phyloP scores from a whole-genome alignment of 1,140 invertebrate species.

The Drosophila obscura region DNA sequence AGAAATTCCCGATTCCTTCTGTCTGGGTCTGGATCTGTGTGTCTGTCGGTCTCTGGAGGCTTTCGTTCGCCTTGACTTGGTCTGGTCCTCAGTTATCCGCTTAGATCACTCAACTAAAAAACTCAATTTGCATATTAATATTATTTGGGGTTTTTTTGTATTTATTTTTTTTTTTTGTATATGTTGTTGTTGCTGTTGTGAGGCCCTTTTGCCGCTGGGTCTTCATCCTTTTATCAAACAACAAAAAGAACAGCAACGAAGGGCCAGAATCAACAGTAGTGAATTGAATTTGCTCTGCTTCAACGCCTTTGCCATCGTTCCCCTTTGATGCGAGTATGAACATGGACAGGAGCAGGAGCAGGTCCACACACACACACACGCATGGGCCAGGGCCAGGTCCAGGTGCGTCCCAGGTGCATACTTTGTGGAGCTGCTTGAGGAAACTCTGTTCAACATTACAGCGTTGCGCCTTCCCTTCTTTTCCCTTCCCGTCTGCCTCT shows the following conservation, averaged over 20 bases:
- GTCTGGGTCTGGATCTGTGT: constrained; percentile 1
- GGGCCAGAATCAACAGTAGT: constrained; percentile 71
- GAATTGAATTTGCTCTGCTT: constrained; percentile 79
- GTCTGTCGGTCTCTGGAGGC: constrained; percentile 36
- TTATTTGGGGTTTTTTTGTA: constrained; percentile 76
- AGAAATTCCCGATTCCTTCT: constrained; percentile 1
- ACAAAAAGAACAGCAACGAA: constrained; percentile 56
- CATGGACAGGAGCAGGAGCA: constrained; percentile 8
- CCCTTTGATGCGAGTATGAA: constrained; percentile 61
- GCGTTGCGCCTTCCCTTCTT: not conserved
- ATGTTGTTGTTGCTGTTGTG: not conserved
- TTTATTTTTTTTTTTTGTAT: constrained; percentile 49
- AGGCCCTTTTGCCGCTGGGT: constrained; percentile 31
- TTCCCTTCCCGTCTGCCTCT: not conserved
- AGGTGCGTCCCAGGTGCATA: constrained; percentile 60
- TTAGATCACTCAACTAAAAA: constrained; percentile 83
- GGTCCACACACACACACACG: constrained; percentile 11
- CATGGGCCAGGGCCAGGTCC: constrained; percentile 11
- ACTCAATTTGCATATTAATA: constrained; percentile 83
- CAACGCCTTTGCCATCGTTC: constrained; percentile 67
- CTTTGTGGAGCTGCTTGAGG: constrained; percentile 32
- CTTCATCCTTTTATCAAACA: constrained; percentile 72
- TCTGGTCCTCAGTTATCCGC: constrained; percentile 70
- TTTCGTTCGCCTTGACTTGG: constrained; percentile 39
- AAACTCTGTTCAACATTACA: constrained; percentile 34